Base-by-base conservation (phyloP, 2,888 invertebrate species). In the Agrypnus murinus region DNA sequence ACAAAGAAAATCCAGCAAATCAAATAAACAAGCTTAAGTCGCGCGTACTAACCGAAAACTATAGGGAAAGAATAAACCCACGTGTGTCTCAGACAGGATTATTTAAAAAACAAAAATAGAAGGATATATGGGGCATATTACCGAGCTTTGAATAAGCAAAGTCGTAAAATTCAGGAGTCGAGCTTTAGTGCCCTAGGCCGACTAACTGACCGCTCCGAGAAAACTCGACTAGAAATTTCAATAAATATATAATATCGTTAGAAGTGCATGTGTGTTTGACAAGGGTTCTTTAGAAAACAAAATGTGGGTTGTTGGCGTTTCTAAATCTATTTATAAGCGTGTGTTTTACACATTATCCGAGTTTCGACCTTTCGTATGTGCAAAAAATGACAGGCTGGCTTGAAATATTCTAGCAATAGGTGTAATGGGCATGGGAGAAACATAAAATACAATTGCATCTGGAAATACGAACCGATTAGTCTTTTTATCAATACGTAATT, bases 241-340 rank as follows among this genome's bases (percentile, higher is more conserved):
- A 71, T 69, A 60, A 25, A 43, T 38, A 71, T 65, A 62, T 71
- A 73, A 71, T 72, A 71, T 69, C 63, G 50, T 55, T 55, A 40
- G 25, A n/a, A 25, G 25, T 58, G 62, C 65, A 55, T 65, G 72
- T 74, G 72, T 57, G 53, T 67, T 71, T 72, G 74, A 72, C 74
- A 72, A 64, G 62, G 72, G 63, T 70, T 57, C 64, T 25, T 25
- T 25, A 2, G 25, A 3, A 25, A n/a, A n/a, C n/a, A n/a, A n/a
- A n/a, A n/a, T n/a, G n/a, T n/a, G n/a, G n/a, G n/a, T n/a, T n/a
- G n/a, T n/a, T n/a, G n/a, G n/a, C n/a, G n/a, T n/a, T n/a, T n/a
- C n/a, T n/a, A n/a, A n/a, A n/a, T n/a, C n/a, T n/a, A n/a, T n/a
- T n/a, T n/a, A n/a, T n/a, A n/a, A n/a, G n/a, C n/a, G n/a, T n/a